phyloP scores from a whole-genome alignment of 2,113 vertebrate genomes.

The Cyanistes caeruleus region DNA sequence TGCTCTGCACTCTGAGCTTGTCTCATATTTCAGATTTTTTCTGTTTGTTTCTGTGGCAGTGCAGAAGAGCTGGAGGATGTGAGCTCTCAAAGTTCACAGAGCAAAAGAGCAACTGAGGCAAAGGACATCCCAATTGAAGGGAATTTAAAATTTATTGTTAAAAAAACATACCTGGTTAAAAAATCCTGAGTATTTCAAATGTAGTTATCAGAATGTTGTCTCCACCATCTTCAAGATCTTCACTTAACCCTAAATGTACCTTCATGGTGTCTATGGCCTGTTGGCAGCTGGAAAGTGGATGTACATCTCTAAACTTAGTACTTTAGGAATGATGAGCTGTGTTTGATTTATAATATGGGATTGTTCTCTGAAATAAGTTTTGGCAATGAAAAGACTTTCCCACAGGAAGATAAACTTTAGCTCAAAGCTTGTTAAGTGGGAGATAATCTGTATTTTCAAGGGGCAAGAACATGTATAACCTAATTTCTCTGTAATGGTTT shows the following conservation, averaged over 20 bases:
- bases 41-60: neutral
- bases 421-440: neutral
- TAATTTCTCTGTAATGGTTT: neutral
- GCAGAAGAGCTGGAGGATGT: neutral
- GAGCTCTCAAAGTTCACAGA: neutral
- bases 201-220: neutral
- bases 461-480: neutral
- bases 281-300: neutral
- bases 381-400: neutral
- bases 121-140: neutral
- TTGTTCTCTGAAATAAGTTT: neutral
- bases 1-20: constrained; percentile 8
- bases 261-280: neutral
- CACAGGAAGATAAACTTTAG: neutral
- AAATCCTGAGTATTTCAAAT: neutral
- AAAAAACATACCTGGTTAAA: neutral
- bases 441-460: neutral
- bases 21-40: neutral
- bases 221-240: neutral
- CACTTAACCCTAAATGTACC: neutral
- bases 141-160: neutral
- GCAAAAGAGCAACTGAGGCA: constrained; percentile 4
- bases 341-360: neutral
- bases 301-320: neutral
- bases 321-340: neutral